These are phyloP conservation scores for Drosophila arawakana DNA, from an alignment of 1,140 invertebrate genomes.

Conservation along the genomic window DNA sequence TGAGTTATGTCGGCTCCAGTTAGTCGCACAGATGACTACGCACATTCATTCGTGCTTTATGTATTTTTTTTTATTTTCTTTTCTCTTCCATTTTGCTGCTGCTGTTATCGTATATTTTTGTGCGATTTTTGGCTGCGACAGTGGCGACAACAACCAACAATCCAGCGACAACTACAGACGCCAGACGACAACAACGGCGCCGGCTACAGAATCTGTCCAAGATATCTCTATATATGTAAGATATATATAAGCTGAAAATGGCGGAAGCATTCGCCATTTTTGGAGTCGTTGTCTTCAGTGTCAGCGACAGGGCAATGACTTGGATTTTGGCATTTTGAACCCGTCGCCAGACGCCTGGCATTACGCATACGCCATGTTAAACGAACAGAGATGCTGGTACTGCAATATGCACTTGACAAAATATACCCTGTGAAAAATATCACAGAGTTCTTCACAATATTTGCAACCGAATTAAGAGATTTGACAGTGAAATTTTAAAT, in stretches of 20 bases:
- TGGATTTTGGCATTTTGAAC: conserved; percentile 40
- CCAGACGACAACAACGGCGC: conserved; percentile 26
- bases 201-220: conserved; percentile 29
- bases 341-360: conserved; percentile 32
- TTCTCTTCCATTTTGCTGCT: conserved; percentile 6
- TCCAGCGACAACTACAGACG: background rate
- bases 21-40: conserved; percentile 75
- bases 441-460: too few species aligned
- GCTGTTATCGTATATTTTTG: conserved; percentile 30
- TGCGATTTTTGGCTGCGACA: conserved; percentile 43
- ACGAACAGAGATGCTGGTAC: conserved; percentile 1
- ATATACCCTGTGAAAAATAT: background rate
- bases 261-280: conserved; percentile 43
- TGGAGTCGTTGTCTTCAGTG: conserved; percentile 40
- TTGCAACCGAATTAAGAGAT: too few species aligned
- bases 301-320: conserved; percentile 40
- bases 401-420: background rate
- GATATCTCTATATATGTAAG: background rate
- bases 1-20: conserved; percentile 78
- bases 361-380: conserved; percentile 62
- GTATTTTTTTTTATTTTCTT: too few species aligned
- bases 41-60: conserved; percentile 40
- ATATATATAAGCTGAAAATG: conserved; percentile 9
- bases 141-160: conserved; percentile 20
- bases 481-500: too few species aligned